Base-by-base conservation (phyloP, 2,113 vertebrate species). In the Rafetus swinhoei region DNA sequence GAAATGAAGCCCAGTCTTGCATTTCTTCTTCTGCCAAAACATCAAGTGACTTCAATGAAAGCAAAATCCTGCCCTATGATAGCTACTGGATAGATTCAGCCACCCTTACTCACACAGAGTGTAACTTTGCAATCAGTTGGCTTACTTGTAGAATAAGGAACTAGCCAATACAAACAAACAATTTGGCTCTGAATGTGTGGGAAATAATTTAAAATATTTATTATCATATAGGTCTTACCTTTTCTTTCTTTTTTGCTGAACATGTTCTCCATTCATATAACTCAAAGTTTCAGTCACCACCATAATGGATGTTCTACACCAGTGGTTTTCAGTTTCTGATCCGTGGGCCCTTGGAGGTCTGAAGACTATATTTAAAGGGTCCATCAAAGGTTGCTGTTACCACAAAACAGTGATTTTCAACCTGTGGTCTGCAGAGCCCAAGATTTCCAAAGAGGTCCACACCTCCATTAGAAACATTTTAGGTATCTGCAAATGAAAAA, bases 1-100 rank as follows among this genome's bases (percentile, higher is more conserved):
- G 77, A 79, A 79, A 14, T 45, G 6, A 29, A 53, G 45, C n/a
- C 32, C 18, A 35, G 2, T 9, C 4, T 45, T 8, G 1, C 1
- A 32, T 27, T 60, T 83, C 54, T 57, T 82, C 32, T 69, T 1
- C 0, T 1, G 24, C 7, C 65, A 80, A 50, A 79, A 35, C 54
- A 74, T 59, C 55, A 16, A 2, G 21, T 18, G 1, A 2, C 32
- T 15, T 9, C 52, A 12, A 1, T 50, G 22, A 82, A 27, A 0
- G 2, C 3, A 3, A 0, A 3, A 25, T 59, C 79, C 56, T 65
- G 35, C 83, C 57, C 10, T 32, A 21, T 72, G 18, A n/a, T 35
- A 35, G n/a, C 5, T 72, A 72, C 21, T 21, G n/a, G n/a, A 72
- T 18, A 35, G 18, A 72, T 72, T 72, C 65, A 72, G n/a, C 18